Evolutionary conservation across 2,888 invertebrate species (phyloP).

Genomic region (Papilio protenor): DNA sequence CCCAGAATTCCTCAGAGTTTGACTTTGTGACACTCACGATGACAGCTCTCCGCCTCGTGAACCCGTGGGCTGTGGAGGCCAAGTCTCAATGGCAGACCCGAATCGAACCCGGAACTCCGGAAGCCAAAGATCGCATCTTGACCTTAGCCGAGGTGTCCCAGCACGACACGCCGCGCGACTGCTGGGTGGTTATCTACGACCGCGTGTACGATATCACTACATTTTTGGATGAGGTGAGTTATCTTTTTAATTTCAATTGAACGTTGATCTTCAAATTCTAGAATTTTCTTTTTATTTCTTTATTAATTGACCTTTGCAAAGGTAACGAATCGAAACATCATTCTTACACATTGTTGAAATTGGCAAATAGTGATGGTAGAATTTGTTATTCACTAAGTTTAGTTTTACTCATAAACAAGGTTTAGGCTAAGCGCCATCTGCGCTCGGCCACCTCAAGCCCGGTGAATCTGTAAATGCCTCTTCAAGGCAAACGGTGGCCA

Average conservation of each 20-base stretch:
- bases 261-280: conserved; percentile 7
- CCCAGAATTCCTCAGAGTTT: conserved; percentile 68
- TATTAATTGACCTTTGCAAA: background rate
- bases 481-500: too few species aligned
- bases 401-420: too few species aligned
- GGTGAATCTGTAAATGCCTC: too few species aligned
- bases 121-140: conserved; percentile 80
- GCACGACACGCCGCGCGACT: conserved; percentile 89
- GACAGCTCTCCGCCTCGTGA: conserved; percentile 78
- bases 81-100: conserved; percentile 60
- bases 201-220: conserved; percentile 92
- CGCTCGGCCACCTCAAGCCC: too few species aligned
- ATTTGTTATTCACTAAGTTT: background rate
- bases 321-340: background rate
- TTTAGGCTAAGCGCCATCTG: too few species aligned
- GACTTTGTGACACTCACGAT: conserved; percentile 77
- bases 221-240: conserved; percentile 88
- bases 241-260: conserved; percentile 14
- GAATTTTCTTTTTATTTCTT: background rate
- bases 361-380: background rate
- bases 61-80: conserved; percentile 70
- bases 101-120: conserved; percentile 65
- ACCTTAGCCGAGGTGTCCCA: conserved; percentile 90
- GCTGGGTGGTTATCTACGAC: conserved; percentile 95
- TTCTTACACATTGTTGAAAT: too few species aligned